Evolutionary conservation across 2,888 invertebrate genomes (phyloP).

Genomic region (Cantharis lateralis): DNA sequence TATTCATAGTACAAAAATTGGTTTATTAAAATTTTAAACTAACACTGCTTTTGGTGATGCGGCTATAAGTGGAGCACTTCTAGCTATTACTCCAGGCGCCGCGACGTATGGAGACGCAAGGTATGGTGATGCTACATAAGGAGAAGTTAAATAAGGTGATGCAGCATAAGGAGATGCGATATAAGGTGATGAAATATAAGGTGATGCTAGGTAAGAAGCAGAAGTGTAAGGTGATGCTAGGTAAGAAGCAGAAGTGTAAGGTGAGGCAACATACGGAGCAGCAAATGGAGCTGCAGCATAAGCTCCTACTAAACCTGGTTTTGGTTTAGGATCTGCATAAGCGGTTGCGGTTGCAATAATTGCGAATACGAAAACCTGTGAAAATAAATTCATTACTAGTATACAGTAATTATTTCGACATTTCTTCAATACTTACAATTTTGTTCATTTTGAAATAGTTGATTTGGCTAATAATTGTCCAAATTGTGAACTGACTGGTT

Average conservation of each 20-base stretch:
- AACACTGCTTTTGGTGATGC: constrained; percentile 37
- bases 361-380: constrained; percentile 30
- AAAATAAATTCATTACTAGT: background rate
- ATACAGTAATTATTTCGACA: background rate
- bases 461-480: background rate
- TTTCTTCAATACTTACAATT: background rate
- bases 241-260: constrained; percentile 50
- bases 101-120: constrained; percentile 21
- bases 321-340: constrained; percentile 45
- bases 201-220: constrained; percentile 36
- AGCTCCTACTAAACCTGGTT: constrained; percentile 46
- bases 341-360: constrained; percentile 44
- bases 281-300: constrained; percentile 51
- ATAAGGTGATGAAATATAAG: background rate
- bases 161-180: constrained; percentile 24
- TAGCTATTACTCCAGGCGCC: constrained; percentile 8
- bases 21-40: background rate
- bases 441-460: background rate
- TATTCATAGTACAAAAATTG: background rate
- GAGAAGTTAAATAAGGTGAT: constrained; percentile 34
- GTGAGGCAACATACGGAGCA: constrained; percentile 38
- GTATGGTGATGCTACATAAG: constrained; percentile 45
- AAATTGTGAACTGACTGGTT: background rate
- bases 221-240: constrained; percentile 45
- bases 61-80: constrained; percentile 34